phyloP scores from a whole-genome alignment of 1,140 invertebrate genomes.

The Venturia canescens region DNA sequence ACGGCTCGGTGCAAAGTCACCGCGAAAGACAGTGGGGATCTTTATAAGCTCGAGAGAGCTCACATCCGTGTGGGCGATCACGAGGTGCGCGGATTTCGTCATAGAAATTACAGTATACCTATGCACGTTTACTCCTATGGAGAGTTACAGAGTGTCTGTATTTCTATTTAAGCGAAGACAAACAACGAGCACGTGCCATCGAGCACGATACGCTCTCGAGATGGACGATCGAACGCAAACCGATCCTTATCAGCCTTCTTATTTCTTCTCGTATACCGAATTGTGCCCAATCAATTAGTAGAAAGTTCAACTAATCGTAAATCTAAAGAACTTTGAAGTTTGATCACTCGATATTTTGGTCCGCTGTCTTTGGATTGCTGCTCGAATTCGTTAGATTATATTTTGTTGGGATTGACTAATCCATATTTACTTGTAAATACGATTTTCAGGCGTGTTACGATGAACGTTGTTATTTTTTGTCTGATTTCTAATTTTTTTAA shows the following conservation, averaged over 20 bases:
- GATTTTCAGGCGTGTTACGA: too few species aligned
- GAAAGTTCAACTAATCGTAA: too few species aligned
- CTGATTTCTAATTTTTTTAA: too few species aligned
- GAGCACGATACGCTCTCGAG: conserved; percentile 1
- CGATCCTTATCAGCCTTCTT: not conserved
- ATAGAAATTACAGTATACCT: conserved; percentile 21
- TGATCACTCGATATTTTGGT: too few species aligned
- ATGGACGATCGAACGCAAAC: not conserved
- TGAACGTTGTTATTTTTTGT: too few species aligned
- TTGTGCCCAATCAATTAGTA: too few species aligned
- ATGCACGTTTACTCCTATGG: not conserved
- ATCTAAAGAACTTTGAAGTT: too few species aligned
- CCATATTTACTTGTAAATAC: too few species aligned
- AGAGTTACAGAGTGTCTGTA: too few species aligned
- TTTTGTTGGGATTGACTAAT: too few species aligned
- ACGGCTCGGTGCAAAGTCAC: conserved; percentile 13
- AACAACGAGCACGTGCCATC: conserved; percentile 10
- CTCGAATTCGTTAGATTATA: too few species aligned
- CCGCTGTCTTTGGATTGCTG: too few species aligned
- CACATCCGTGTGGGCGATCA: conserved; percentile 47
- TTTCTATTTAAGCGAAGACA: not conserved
- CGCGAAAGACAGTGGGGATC: not conserved
- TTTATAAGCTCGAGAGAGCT: conserved; percentile 5
- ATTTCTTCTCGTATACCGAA: not conserved
- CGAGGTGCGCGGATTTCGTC: conserved; percentile 42